Evolutionary conservation across 1,140 invertebrate genomes (phyloP).

Genomic region (Melitaea cinxia): DNA sequence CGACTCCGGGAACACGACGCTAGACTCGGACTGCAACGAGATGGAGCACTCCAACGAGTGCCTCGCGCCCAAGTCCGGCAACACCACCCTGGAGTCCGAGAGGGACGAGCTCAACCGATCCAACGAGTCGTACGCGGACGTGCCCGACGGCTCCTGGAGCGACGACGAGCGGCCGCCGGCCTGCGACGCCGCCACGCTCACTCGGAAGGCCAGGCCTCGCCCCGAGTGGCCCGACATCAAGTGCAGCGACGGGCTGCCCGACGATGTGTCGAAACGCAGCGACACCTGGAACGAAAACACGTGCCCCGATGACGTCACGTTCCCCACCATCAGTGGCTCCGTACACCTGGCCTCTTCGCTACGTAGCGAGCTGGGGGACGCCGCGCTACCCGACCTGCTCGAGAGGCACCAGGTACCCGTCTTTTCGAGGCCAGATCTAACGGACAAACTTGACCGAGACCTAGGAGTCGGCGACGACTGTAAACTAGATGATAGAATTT

Average conservation of each 20-base stretch:
- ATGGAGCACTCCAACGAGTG: conserved; percentile 71
- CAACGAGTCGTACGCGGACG: conserved; percentile 76
- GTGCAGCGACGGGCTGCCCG: conserved; percentile 34
- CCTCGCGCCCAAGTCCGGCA: conserved; percentile 54
- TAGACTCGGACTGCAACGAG: conserved; percentile 48
- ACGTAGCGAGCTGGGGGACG: conserved; percentile 82
- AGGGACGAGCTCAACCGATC: conserved; percentile 70
- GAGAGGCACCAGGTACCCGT: conserved; percentile 65
- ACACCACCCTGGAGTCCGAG: conserved; percentile 63
- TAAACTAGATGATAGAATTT: conserved; percentile 42
- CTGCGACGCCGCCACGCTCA: conserved; percentile 43
- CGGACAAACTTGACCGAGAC: conserved; percentile 56
- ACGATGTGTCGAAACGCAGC: conserved; percentile 38
- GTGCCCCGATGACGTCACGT: conserved; percentile 88
- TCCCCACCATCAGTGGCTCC: conserved; percentile 89
- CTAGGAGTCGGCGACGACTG: conserved; percentile 37
- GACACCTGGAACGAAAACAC: conserved; percentile 91
- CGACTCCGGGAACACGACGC: conserved; percentile 47
- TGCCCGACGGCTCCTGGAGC: conserved; percentile 62
- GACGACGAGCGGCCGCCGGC: conserved; percentile 44
- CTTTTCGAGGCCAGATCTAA: conserved; percentile 64
- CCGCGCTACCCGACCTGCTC: conserved; percentile 68
- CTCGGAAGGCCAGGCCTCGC: conserved; percentile 43
- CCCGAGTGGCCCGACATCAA: conserved; percentile 64
- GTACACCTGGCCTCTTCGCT: conserved; percentile 87